Percentiles rank a stretch among this genome's conserved stretches.
phyloP scores from a whole-genome alignment of 2,888 invertebrate species.

The Didymodactylos carnosus region DNA sequence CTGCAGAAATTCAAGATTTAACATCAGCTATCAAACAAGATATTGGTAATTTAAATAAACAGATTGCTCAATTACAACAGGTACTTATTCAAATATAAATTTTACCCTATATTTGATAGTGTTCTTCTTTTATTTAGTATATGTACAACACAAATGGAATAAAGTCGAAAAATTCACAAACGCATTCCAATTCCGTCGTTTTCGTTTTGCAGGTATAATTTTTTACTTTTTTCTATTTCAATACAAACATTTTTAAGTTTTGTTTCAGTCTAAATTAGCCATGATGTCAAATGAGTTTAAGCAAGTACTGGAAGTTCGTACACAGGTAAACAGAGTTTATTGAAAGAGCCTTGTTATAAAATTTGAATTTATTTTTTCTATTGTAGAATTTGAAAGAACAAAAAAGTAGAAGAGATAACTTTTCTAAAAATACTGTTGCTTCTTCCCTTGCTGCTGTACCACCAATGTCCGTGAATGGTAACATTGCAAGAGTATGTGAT shows the following conservation, averaged over 20 bases:
- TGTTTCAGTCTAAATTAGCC: conserved; percentile 57
- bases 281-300: conserved; percentile 94
- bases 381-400: background rate
- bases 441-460: background rate
- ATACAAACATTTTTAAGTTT: background rate
- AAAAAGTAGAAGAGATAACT: background rate
- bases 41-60: conserved; percentile 74
- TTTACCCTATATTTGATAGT: background rate
- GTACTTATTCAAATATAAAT: conserved; percentile 11
- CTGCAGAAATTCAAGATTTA: conserved; percentile 82
- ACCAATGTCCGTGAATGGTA: background rate
- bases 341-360: background rate
- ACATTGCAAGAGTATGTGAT: background rate
- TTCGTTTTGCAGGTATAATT: conserved; percentile 32
- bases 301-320: conserved; percentile 82
- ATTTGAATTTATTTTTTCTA: background rate
- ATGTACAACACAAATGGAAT: conserved; percentile 16
- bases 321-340: conserved; percentile 45
- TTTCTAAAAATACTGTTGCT: background rate
- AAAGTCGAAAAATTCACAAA: conserved; percentile 46
- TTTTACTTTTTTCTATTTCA: background rate
- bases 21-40: conserved; percentile 94
- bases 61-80: conserved; percentile 59
- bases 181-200: conserved; percentile 34
- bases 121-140: background rate